Evolutionary conservation across 2,797 vertebrate genomes (phyloP), one percentile per base, ranked within the genome.

Genomic region (Remorina albescens): DNA sequence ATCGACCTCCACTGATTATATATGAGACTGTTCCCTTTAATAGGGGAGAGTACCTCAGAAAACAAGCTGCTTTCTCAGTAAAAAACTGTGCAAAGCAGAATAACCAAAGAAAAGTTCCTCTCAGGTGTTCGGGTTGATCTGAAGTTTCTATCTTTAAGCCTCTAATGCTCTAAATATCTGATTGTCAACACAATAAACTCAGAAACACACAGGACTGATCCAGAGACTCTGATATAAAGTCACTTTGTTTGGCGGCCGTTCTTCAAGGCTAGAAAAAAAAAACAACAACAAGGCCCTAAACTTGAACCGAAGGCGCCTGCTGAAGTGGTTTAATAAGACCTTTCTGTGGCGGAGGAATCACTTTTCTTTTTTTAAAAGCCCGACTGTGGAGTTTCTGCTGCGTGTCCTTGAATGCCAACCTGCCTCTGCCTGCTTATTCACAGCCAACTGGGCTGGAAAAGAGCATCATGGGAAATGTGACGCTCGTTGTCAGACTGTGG

Each of bases 321-420:
- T 55, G 64, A 78, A 68, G 62, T 58, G 67, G 58, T 69, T 74
- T n/a, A 50, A 41, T 2, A 25, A 39, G n/a, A 46, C 4, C 10
- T 50, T 63, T 59, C 23, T 39, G 30, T 2, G 28, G 46, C 42
- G 21, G 46, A 73, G 28, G 39, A 67, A 19, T 44, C 49, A 6
- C 11, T 26, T 41, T 36, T 9, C 19, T 42, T 42, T 2, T 18
- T 41, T 16, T 41, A 55, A 68, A 76, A 76, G 55, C 30, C 41
- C 36, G 32, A 47, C 51, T 62, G 72, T 60, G 32, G 16, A 51
- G 34, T 61, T 39, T 41, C 39, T 59, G 56, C 61, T 1, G 34
- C 51, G 63, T 1, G 55, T 83, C 88, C 84, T 88, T 88, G 82
- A 83, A 46, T 41, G 59, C 59, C 68, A 76, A 65, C 59, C 59